Evolutionary conservation across 2,113 vertebrate genomes (phyloP).

Genomic region (Lagenorhynchus albirostris): DNA sequence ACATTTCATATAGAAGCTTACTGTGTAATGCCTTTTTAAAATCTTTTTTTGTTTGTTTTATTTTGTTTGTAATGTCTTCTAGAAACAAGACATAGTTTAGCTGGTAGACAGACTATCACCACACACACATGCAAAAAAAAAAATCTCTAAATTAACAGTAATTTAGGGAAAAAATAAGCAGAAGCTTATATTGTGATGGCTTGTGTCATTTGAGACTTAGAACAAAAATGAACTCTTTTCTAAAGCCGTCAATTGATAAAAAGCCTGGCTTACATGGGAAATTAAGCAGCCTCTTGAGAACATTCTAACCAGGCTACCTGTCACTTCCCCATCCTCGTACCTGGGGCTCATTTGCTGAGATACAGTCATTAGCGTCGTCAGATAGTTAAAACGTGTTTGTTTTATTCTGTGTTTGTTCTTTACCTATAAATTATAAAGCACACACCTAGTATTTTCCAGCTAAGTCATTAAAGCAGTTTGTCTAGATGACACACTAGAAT

Average conservation of each 20-base stretch:
- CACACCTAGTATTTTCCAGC: slow-evolving; percentile 34
- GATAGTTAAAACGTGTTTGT: slow-evolving; percentile 52
- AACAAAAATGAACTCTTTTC: slow-evolving; percentile 43
- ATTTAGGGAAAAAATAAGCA: not conserved
- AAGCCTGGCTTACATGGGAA: slow-evolving; percentile 28
- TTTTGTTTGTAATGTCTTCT: not conserved
- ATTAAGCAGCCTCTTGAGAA: slow-evolving; percentile 37
- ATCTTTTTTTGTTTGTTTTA: not conserved
- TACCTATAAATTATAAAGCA: slow-evolving; percentile 17
- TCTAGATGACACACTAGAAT: not conserved
- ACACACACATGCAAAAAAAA: not conserved
- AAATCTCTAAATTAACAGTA: slow-evolving; percentile 3
- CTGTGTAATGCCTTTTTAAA: not conserved
- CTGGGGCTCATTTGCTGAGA: slow-evolving; percentile 41
- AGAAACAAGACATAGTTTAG: not conserved
- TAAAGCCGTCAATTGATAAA: slow-evolving; percentile 32
- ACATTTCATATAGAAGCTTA: not conserved
- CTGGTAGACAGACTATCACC: not conserved
- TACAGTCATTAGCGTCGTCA: not conserved
- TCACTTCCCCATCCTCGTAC: not conserved
- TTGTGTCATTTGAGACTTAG: slow-evolving; percentile 32
- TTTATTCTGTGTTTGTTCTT: slow-evolving; percentile 21
- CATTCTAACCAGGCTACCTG: not conserved
- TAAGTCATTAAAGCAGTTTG: not conserved
- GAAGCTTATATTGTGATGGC: slow-evolving; percentile 35